Percentiles rank a stretch among this genome's conserved stretches.
phyloP scores from a whole-genome alignment of 2,888 invertebrate genomes.

The Lamellibrachia columna region DNA sequence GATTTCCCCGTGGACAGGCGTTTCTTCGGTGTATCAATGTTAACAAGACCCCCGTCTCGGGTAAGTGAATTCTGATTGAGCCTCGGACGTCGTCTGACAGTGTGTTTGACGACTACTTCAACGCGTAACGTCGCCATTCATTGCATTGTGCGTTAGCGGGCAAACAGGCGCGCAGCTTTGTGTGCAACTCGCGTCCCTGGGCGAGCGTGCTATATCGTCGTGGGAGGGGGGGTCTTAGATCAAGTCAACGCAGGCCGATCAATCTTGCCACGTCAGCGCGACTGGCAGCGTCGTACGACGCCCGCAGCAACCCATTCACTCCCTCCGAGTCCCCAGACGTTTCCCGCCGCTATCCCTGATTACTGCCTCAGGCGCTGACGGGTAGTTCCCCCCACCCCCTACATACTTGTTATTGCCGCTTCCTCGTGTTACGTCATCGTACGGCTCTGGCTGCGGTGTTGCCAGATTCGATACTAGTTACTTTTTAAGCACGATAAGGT shows the following conservation, averaged over 20 bases:
- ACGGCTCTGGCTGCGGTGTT: not conserved
- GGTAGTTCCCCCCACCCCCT: not conserved
- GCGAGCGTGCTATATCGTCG: not conserved
- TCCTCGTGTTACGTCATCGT: not conserved
- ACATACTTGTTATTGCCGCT: not conserved
- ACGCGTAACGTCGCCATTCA: not conserved
- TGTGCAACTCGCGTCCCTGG: not conserved
- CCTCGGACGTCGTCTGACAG: too few species aligned
- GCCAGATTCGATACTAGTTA: not conserved
- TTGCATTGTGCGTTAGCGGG: not conserved
- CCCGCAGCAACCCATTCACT: not conserved
- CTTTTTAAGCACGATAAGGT: not conserved
- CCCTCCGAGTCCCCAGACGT: not conserved
- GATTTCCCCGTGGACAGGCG: not conserved
- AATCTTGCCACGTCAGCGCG: not conserved
- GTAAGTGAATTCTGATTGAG: not conserved
- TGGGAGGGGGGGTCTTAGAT: not conserved
- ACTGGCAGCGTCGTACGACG: not conserved
- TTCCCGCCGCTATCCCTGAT: not conserved
- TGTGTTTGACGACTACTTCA: not conserved
- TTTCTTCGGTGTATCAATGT: not conserved
- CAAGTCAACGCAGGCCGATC: not conserved
- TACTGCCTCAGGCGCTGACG: not conserved
- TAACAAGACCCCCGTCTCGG: not conserved
- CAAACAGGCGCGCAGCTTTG: not conserved